Base-by-base conservation (phyloP, 2,888 invertebrate species). In the Calameuta idolon region DNA sequence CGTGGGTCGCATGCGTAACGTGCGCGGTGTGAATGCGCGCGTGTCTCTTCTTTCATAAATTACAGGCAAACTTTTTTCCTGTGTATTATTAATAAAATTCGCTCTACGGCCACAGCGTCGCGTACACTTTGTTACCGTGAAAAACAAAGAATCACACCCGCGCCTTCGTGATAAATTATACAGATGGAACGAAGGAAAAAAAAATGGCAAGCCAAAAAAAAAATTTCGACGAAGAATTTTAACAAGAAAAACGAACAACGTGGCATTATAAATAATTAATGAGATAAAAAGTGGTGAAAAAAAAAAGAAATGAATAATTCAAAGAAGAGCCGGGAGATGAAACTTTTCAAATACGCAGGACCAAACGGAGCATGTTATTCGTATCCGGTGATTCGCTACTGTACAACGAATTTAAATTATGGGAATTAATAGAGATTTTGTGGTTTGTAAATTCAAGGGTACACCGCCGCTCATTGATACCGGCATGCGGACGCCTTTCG, bases 401-500 rank as follows among this genome's bases (percentile, higher is more conserved):
- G 23, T 55, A 55, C 23, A 9, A 55, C 23, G 55, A 23, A 23
- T 55, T 9, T 3, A 23, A 23, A 23, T 55, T 55, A 23, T 55
- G 9, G 5, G 23, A 74, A 74, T 35, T 12, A 15, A 34, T 15
- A 35, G 12, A 37, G 31, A 74, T 74, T 74, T 34, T n/a, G 23
- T 2, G 9, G 23, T 55, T 9, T 55, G 23, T 55, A 55, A 23
- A 55, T 55, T 55, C 55, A 55, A 55, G 55, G 55, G 23, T 55
- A 23, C 23, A 55, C 23, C 55, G 55, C 9, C 9, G 55, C 55
- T 55, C 23, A 55, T 55, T 55, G 55, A 23, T 55, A 35, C 15
- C 73, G 78, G 78, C 82, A 82, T 79, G 78, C 82, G 77, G 79
- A 75, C 78, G 79, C 71, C 76, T 79, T 80, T 81, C 79, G 79